These are phyloP conservation scores for Drosophila melanogaster DNA, from an alignment of 1,140 invertebrate species.

Conservation along the genomic window Release_6_plus_ISO1_MT NT_037436.4:5748001-5748500, in stretches of 20 bases:
- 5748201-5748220: slow-evolving; percentile 60
- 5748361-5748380: slow-evolving; percentile 25
- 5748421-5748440: background rate
- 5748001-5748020: slow-evolving; percentile 35
- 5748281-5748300: slow-evolving; percentile 69
- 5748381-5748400: slow-evolving; percentile 31
- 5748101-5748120: slow-evolving; percentile 43
- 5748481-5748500: slow-evolving; percentile 82
- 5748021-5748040: slow-evolving; percentile 27
- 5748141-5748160: slow-evolving; percentile 36
- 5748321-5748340: slow-evolving; percentile 19
- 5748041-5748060: slow-evolving; percentile 62
- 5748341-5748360: slow-evolving; percentile 47
- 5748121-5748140: slow-evolving; percentile 47
- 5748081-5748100: slow-evolving; percentile 43
- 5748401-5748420: no score
- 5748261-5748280: slow-evolving; percentile 59
- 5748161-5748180: slow-evolving; percentile 28
- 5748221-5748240: slow-evolving; percentile 82
- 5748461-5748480: slow-evolving; percentile 81
- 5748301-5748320: slow-evolving; percentile 27
- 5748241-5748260: slow-evolving; percentile 72
- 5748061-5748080: slow-evolving; percentile 42
- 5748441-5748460: slow-evolving; percentile 50
- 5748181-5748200: slow-evolving; percentile 40